Percentiles rank a stretch among this genome's conserved stretches.
Conservation (phyloP, 2,113 vertebrate genomes). For the Pitta sordida region DNA sequence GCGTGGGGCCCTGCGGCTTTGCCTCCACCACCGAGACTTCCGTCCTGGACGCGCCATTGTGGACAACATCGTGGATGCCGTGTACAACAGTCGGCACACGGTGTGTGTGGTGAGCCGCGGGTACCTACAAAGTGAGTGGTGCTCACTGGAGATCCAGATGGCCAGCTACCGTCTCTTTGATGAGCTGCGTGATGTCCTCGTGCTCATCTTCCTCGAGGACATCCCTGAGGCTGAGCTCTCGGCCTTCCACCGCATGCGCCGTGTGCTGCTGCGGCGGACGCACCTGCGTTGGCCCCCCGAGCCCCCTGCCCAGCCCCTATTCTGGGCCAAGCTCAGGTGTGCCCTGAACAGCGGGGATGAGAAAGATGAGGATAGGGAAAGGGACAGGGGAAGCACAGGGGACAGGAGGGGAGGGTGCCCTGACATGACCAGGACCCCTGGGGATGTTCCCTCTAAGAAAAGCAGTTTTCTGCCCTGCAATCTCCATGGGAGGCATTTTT, state of each 20-base stretch:
- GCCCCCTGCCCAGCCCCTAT: constrained; percentile 71
- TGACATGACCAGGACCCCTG: background rate
- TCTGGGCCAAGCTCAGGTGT: constrained; percentile 81
- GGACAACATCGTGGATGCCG: constrained; percentile 86
- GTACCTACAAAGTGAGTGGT: constrained; percentile 85
- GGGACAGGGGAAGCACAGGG: rapidly evolving
- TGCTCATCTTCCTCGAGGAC: constrained; percentile 82
- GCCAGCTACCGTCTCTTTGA: constrained; percentile 87
- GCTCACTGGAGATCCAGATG: constrained; percentile 84
- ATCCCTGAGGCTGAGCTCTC: constrained; percentile 79
- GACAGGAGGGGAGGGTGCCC: background rate
- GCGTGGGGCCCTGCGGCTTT: constrained; percentile 75
- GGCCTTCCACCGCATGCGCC: constrained; percentile 82
- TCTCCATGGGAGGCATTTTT: rapidly evolving
- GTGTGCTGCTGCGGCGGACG: constrained; percentile 83
- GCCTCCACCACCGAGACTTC: constrained; percentile 88
- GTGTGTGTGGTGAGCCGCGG: constrained; percentile 83
- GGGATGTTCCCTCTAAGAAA: background rate
- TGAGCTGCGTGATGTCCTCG: constrained; percentile 82
- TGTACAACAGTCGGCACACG: constrained; percentile 84
- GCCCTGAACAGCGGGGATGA: constrained; percentile 37
- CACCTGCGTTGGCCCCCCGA: constrained; percentile 83
- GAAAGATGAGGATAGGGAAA: background rate
- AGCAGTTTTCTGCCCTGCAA: background rate
- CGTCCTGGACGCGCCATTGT: constrained; percentile 78